phyloP scores from a whole-genome alignment of 2,113 vertebrate genomes.

The Petrocephalus microphthalmus region DNA sequence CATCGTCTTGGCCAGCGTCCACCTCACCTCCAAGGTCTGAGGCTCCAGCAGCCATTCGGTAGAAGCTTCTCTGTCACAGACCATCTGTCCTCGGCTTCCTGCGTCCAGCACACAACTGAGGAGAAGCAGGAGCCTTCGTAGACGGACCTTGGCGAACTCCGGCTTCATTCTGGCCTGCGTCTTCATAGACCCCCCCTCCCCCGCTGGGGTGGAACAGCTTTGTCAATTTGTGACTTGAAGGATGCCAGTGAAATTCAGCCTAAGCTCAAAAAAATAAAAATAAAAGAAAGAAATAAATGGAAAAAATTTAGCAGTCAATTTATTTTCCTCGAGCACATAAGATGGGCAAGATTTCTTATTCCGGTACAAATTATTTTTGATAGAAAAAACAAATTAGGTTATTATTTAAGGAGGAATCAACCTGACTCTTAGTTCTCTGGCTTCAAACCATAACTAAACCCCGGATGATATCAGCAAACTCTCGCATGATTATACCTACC shows the following conservation, averaged over 20 bases:
- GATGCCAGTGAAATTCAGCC: background rate
- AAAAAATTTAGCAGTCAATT: background rate
- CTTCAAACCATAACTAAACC: background rate
- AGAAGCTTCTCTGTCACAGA: slow-evolving; percentile 49
- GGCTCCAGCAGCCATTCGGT: slow-evolving; percentile 58
- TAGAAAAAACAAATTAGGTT: background rate
- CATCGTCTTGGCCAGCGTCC: slow-evolving; percentile 60
- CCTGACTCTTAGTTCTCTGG: background rate
- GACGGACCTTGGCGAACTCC: slow-evolving; percentile 35
- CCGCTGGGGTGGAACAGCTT: background rate
- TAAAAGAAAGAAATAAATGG: background rate
- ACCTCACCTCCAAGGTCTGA: slow-evolving; percentile 52
- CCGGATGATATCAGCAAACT: background rate
- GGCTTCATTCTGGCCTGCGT: background rate
- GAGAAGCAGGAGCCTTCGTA: slow-evolving; percentile 29
- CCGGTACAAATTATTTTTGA: background rate
- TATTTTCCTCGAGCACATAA: background rate
- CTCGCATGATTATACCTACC: background rate
- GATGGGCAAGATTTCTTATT: background rate
- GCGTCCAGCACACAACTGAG: slow-evolving; percentile 28
- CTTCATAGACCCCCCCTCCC: background rate
- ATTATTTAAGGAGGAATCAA: background rate
- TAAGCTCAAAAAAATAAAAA: background rate
- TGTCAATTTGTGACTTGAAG: background rate
- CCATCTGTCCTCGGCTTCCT: slow-evolving; percentile 38